Base-by-base conservation (phyloP, 2,113 vertebrate genomes). In the Saguinus midas region DNA sequence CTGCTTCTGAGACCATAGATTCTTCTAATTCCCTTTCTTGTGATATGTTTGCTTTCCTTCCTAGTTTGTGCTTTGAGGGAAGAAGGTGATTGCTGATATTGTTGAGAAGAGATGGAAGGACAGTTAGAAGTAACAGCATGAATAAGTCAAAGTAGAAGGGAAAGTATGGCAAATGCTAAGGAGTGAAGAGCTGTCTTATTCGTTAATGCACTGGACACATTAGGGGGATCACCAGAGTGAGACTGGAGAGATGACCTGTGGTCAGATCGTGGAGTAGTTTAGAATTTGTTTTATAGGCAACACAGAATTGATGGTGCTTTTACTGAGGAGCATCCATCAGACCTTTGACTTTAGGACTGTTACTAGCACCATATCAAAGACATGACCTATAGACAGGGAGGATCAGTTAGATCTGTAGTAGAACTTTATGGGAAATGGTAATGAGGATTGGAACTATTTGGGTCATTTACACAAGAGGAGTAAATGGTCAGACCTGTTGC, bases 231-330 rank as follows among this genome's bases (percentile, higher is more conserved):
- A 66, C 43, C 11, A 40, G 43, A 90, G 37, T 35, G 37, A 89
- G n/a, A 79, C 72, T 64, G 37, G 61, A 89, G 29, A 89, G 50
- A 45, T 87, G 20, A 40, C 68, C 76, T 87, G 16, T 50, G 40
- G 78, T 83, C 40, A 76, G 17, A 58, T 52, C 18, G 40, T 25
- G n/a, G 58, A 52, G 68, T 10, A 64, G 25, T 66, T 81, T 58
- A 81, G 55, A 87, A 75, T 96, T 86, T 90, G 37, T 87, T 91
- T 96, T 82, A 64, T 61, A 79, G 93, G 43, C 23, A 76, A 21
- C 57, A 45, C 48, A 43, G 18, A 70, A 37, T 58, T 52, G 29
- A 27, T 79, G 23, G 94, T n/a, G 14, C 61, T 92, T 93, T 88
- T 73, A 68, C 72, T 64, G 52, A 4, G 37, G 7, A 84, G 13